phyloP scores from a whole-genome alignment of 2,113 vertebrate genomes.

The Tonatia bakeri region DNA sequence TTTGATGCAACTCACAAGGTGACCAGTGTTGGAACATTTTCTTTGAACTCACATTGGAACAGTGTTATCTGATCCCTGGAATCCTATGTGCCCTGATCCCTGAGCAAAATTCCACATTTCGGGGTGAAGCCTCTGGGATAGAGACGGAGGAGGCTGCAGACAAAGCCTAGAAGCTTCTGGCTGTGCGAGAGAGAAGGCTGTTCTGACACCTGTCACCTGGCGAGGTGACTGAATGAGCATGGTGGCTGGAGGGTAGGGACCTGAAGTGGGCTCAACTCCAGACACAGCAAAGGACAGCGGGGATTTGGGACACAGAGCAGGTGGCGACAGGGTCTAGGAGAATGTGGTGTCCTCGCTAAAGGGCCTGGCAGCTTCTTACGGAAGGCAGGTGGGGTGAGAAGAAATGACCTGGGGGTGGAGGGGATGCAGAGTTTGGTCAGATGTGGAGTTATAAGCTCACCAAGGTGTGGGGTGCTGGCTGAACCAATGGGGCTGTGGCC shows the following conservation, averaged over 20 bases:
- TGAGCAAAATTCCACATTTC: not conserved
- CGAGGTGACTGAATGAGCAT: too few relatives aligned
- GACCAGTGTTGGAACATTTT: not conserved
- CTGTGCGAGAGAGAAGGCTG: not conserved
- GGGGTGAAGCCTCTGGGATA: fast-evolving
- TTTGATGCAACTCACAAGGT: not conserved
- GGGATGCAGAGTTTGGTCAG: not conserved
- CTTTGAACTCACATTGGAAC: not conserved
- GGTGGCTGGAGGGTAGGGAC: not conserved
- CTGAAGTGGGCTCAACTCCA: not conserved
- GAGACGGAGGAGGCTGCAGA: not conserved
- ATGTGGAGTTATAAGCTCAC: not conserved
- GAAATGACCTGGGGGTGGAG: not conserved
- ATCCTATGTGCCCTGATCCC: not conserved
- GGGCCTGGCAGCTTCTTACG: too few relatives aligned
- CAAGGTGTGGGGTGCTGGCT: too few relatives aligned
- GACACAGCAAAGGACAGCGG: not conserved
- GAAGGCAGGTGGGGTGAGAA: not conserved
- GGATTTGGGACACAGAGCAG: not conserved
- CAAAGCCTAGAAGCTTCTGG: not conserved
- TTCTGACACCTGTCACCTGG: not conserved
- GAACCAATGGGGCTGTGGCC: not conserved
- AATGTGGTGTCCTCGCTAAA: not conserved
- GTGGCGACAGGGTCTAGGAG: not conserved
- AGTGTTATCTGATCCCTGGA: not conserved